Percentiles rank a stretch among this genome's conserved stretches.
phyloP scores from a whole-genome alignment of 2,113 vertebrate species.

The Canis aureus region DNA sequence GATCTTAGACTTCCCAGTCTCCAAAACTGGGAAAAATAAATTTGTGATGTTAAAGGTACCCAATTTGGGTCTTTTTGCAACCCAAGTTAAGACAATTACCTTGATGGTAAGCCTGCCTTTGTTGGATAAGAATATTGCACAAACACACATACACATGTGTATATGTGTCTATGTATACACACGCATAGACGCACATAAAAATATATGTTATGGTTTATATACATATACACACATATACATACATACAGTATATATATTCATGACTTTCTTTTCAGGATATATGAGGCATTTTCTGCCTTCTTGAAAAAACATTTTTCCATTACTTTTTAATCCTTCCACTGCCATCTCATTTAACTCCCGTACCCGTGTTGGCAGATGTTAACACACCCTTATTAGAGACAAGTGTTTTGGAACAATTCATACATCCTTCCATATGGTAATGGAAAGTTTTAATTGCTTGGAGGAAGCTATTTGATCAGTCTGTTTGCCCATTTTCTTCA shows the following conservation, averaged over 20 bases:
- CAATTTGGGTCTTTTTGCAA: not conserved
- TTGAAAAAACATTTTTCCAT: not conserved
- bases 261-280: conserved; percentile 46
- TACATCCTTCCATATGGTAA: conserved; percentile 60
- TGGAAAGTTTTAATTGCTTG: conserved; percentile 67
- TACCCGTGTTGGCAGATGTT: conserved; percentile 58
- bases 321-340: not conserved
- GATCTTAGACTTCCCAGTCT: not conserved
- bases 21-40: not conserved
- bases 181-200: not conserved
- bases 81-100: not conserved
- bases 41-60: not conserved
- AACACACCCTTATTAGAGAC: conserved; percentile 59
- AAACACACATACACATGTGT: not conserved
- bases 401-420: conserved; percentile 67
- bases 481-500: conserved; percentile 50
- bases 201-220: not conserved
- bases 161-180: no score
- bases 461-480: conserved; percentile 44
- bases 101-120: not conserved
- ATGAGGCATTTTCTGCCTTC: conserved; percentile 39
- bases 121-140: not conserved
- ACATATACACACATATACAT: not conserved
- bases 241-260: not conserved
- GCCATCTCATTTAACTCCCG: conserved; percentile 39